These are phyloP conservation scores for Drosophila rellima DNA, from an alignment of 2,888 invertebrate genomes.

Conservation along the genomic window DNA sequence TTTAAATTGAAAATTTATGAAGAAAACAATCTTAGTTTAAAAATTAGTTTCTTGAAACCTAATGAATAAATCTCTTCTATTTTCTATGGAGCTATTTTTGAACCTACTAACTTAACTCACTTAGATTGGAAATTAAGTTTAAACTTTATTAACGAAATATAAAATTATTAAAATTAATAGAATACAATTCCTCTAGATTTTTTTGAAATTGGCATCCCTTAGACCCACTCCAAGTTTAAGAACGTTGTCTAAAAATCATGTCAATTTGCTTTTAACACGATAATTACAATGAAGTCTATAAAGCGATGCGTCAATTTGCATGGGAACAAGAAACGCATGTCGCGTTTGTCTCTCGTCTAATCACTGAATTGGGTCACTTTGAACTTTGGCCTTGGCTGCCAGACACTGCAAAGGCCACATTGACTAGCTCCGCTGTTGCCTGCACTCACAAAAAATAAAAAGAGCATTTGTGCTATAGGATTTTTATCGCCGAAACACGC, in stretches of 20 bases:
- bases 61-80: no score
- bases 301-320: slow-evolving; percentile 67
- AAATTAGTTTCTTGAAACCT: no score
- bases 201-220: no score
- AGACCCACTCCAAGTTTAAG: neutral
- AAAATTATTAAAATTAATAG: no score
- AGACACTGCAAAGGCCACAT: slow-evolving; percentile 38
- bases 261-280: neutral
- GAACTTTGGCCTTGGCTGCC: slow-evolving; percentile 76
- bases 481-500: slow-evolving; percentile 80
- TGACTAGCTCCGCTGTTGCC: slow-evolving; percentile 1
- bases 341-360: slow-evolving; percentile 42
- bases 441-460: neutral
- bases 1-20: no score
- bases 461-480: slow-evolving; percentile 37
- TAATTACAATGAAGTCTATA: slow-evolving; percentile 1
- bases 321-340: slow-evolving; percentile 63
- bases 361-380: slow-evolving; percentile 79
- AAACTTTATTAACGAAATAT: no score
- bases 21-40: no score
- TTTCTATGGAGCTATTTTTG: no score
- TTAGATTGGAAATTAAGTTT: no score
- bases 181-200: no score
- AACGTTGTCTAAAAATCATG: slow-evolving; percentile 1
- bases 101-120: no score